Evolutionary conservation across 2,888 invertebrate genomes (phyloP), one percentile per base, ranked within the genome.

Genomic region (Oxyteleia sp.): DNA sequence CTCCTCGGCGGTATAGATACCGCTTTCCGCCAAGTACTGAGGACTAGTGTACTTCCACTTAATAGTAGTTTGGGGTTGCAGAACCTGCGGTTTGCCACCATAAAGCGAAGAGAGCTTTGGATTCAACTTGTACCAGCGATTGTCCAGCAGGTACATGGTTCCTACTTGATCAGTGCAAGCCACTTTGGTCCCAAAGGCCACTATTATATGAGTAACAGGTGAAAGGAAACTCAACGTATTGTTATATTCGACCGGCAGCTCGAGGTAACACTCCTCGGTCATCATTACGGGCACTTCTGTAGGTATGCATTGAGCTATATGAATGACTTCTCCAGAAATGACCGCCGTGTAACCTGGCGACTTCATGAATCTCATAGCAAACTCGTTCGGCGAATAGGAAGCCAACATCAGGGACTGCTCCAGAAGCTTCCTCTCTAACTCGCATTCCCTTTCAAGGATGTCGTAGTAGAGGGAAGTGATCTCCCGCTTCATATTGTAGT

Each of bases 241-340:
- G 43, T 87, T 88, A 41, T 5, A 23, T 23, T 23, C 5, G 5
- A 23, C 23, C 23, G 23, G 2, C 23, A n/a, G n/a, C n/a, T n/a
- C n/a, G n/a, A n/a, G n/a, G n/a, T n/a, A n/a, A n/a, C 89, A 89
- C 8, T 74, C 66, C 0, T 82, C 43, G 0, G 85, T 84, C 8
- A 78, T n/a, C 10, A 86, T 61, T 0, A 89, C n/a, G 0, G 32
- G 63, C 1, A 85, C 87, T 10, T 83, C 69, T 4, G 84, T 75
- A 0, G 88, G 87, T 0, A 86, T 78, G 29, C 90, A 90, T n/a
- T n/a, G n/a, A 10, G 89, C 43, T 0, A 91, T 81, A 53, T 89
- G 87, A 0, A 89, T 57, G 0, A 86, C 89, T 64, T 89, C 89
- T 20, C 89, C 90, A 16, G 85, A 75, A 0, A 87, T 72, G 8